Evolutionary conservation across 35 echinoderm and acorn worm species (phyloP), one percentile per base, ranked within the genome.

Genomic region (Lytechinus variegatus): DNA sequence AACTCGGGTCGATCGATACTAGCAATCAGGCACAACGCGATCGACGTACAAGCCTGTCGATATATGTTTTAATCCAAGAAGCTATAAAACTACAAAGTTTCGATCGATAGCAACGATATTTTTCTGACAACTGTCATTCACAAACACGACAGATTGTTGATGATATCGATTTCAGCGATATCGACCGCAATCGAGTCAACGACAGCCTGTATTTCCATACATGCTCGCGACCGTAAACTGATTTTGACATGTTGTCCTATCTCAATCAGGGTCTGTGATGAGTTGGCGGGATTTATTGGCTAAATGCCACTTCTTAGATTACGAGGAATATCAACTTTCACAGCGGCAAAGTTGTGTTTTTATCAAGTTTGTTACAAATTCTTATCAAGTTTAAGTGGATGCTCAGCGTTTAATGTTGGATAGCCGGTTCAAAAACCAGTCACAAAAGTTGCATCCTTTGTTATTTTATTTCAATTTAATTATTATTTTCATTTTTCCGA

Each of bases 91-190:
- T 79, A 6, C 14, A 79, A 24, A 16, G 21, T 16, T 24, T n/a
- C 66, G 19, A 79, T 79, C 66, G 66, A 79, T 79, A 79, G 66
- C 14, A 79, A 16, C 6, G 66, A 79, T 19, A 79, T 79, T 79
- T 19, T 3, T 79, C 66, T 79, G 66, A 79, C 19, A 79, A 24
- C 19, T 24, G 66, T 24, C 66, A 79, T 79, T 79, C 66, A 79
- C 66, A 79, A 79, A 79, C 66, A 79, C 66, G 66, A 79, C 66
- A 79, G n/a, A 16, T 79, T 79, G 66, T 79, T 79, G 66, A 79
- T 24, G 66, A 79, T 79, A 79, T 79, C 66, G 66, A 79, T 24
- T 79, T 79, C 16, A 79, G 8, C 66, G 14, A 79, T 79, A 79
- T 79, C 19, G 66, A 79, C 21, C 66, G n/a, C 66, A 79, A 24